Evolutionary conservation across 2,113 vertebrate genomes (phyloP).

Genomic region (Silurus glanis): DNA sequence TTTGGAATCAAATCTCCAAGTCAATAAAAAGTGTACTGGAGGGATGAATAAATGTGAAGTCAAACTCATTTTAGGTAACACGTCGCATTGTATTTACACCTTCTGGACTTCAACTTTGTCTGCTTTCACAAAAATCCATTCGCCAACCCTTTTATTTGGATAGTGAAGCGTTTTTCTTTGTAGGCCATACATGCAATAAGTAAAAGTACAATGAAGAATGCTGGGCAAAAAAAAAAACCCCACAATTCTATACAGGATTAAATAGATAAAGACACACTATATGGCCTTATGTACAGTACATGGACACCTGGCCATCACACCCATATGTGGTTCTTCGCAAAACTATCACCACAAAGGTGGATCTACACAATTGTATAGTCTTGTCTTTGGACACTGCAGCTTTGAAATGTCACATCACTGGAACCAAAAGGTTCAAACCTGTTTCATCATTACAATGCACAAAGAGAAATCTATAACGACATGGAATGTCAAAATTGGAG

Average conservation of each 20-base stretch:
- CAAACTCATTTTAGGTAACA: too few species aligned
- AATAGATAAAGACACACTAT: not conserved
- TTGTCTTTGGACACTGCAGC: not conserved
- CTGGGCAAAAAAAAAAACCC: not conserved
- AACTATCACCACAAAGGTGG: not conserved
- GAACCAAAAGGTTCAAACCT: not conserved
- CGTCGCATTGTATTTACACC: too few species aligned
- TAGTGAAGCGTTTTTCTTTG: too few species aligned
- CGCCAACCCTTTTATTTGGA: too few species aligned
- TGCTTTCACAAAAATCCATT: too few species aligned
- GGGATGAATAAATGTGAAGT: too few species aligned
- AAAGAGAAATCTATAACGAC: not conserved
- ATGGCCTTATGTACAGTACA: not conserved
- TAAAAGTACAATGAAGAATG: too few species aligned
- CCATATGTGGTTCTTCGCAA: not conserved
- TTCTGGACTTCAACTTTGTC: too few species aligned
- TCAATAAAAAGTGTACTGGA: not conserved
- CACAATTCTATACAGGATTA: not conserved
- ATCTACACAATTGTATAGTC: not conserved
- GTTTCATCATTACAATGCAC: slow-evolving; percentile 4
- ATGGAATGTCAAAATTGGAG: not conserved
- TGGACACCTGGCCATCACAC: not conserved
- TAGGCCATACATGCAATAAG: too few species aligned
- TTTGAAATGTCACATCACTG: not conserved
- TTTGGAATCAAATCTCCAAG: not conserved